These are phyloP conservation scores for Acrocephalus scirpaceus DNA, from an alignment of 2,797 vertebrate genomes.

Conservation along the genomic window DNA sequence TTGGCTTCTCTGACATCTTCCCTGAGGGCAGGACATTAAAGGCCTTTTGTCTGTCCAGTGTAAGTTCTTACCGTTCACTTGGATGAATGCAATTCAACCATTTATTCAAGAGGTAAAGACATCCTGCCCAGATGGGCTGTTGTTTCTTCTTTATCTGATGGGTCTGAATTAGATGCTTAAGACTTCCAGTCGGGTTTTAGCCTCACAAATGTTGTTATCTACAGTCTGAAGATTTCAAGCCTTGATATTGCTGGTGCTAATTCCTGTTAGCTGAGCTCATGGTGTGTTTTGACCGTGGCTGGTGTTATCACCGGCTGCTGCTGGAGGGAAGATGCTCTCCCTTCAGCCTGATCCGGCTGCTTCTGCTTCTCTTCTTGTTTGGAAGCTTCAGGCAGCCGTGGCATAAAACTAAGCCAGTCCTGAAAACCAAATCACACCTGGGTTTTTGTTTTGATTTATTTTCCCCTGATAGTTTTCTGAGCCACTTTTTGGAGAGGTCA, in stretches of 20 bases:
- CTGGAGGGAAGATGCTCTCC: background rate
- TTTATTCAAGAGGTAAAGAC: background rate
- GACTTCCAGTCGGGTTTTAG: background rate
- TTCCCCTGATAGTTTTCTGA: background rate
- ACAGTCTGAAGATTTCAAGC: background rate
- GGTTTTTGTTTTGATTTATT: background rate
- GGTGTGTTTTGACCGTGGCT: background rate
- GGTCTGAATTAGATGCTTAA: background rate
- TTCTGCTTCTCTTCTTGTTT: background rate
- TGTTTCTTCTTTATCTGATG: background rate
- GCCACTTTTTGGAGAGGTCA: background rate
- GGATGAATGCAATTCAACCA: background rate
- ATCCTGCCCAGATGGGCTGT: background rate
- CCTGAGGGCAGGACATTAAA: background rate
- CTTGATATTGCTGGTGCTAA: background rate
- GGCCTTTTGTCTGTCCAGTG: background rate
- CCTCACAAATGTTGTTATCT: background rate
- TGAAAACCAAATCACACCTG: background rate
- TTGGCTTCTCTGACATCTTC: background rate
- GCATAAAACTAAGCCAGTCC: background rate
- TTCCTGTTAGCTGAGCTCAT: slow-evolving; percentile 26
- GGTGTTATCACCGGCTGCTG: background rate
- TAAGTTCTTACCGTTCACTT: background rate
- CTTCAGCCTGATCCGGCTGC: accelerated
- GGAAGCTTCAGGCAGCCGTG: background rate